Evolutionary conservation across 2,888 invertebrate genomes (phyloP).

Genomic region (Busseola fusca): DNA sequence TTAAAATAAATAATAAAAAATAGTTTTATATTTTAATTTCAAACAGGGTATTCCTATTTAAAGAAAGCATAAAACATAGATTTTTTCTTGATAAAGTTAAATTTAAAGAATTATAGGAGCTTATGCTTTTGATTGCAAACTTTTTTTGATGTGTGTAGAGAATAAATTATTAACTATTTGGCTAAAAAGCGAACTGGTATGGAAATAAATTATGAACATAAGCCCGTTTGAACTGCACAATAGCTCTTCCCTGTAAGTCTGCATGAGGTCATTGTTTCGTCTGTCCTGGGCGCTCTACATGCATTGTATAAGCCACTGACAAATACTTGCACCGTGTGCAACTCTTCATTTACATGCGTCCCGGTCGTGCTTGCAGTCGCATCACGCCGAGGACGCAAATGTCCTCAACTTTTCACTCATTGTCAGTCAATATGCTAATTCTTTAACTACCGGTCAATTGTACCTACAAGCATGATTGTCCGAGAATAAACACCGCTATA

Average conservation of each 20-base stretch:
- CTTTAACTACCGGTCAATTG: slow-evolving; percentile 68
- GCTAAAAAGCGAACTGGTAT: slow-evolving; percentile 13
- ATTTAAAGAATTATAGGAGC: too few species aligned
- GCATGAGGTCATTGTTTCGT: slow-evolving; percentile 68
- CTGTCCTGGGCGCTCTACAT: slow-evolving; percentile 63
- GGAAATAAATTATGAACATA: slow-evolving; percentile 39
- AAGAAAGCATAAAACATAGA: too few species aligned
- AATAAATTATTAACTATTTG: slow-evolving; percentile 11
- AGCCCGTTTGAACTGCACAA: slow-evolving; percentile 37
- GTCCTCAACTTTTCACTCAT: slow-evolving; percentile 80
- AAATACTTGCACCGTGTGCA: slow-evolving; percentile 69
- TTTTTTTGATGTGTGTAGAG: too few species aligned
- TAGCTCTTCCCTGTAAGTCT: slow-evolving; percentile 56
- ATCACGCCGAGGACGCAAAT: slow-evolving; percentile 72
- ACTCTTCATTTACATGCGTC: slow-evolving; percentile 79
- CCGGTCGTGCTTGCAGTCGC: slow-evolving; percentile 68
- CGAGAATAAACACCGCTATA: slow-evolving; percentile 23
- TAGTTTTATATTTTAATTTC: too few species aligned
- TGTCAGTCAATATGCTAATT: slow-evolving; percentile 81
- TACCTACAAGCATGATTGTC: slow-evolving; percentile 16
- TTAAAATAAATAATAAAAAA: too few species aligned
- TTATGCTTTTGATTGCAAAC: too few species aligned
- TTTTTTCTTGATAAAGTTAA: too few species aligned
- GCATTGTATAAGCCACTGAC: slow-evolving; percentile 67
- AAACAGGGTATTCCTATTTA: too few species aligned